Percentiles rank a stretch among this genome's conserved stretches.
These are phyloP conservation scores for Narcine bancroftii DNA, from an alignment of 2,113 vertebrate species.

Conservation along the genomic window DNA sequence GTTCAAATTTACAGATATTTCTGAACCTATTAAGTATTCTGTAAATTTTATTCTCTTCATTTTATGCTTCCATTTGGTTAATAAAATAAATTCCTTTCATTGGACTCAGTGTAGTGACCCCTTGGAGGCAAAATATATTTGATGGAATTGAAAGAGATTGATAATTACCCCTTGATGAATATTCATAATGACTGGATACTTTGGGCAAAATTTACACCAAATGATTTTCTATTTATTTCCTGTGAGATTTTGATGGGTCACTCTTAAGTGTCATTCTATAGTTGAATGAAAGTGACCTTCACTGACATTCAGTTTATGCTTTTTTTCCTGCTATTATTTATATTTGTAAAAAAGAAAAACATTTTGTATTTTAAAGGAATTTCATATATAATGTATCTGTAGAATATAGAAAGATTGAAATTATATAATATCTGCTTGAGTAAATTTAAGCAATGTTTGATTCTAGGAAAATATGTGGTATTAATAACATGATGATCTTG, in stretches of 20 bases:
- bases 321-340: background rate
- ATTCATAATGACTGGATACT: constrained; percentile 71
- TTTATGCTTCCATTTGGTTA: constrained; percentile 19
- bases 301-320: constrained; percentile 11
- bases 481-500: constrained; percentile 7
- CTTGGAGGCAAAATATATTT: constrained; percentile 59
- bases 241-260: constrained; percentile 60
- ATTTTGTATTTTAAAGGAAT: background rate
- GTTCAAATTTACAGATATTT: background rate
- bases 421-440: background rate
- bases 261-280: constrained; percentile 17
- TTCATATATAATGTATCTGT: background rate
- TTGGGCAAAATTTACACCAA: constrained; percentile 67
- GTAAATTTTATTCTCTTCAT: constrained; percentile 52
- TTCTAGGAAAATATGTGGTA: background rate
- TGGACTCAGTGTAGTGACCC: constrained; percentile 55
- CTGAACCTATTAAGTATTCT: constrained; percentile 3
- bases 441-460: background rate
- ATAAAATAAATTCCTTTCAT: constrained; percentile 44
- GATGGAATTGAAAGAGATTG: constrained; percentile 60
- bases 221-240: constrained; percentile 55
- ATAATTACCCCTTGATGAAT: constrained; percentile 65
- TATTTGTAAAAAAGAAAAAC: background rate
- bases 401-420: background rate
- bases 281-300: constrained; percentile 31